A percentile compares a stretch with the other conserved stretches of the same genome.
Evolutionary conservation across 2,113 vertebrate species (phyloP).

Genomic region (Cervus canadensis): DNA sequence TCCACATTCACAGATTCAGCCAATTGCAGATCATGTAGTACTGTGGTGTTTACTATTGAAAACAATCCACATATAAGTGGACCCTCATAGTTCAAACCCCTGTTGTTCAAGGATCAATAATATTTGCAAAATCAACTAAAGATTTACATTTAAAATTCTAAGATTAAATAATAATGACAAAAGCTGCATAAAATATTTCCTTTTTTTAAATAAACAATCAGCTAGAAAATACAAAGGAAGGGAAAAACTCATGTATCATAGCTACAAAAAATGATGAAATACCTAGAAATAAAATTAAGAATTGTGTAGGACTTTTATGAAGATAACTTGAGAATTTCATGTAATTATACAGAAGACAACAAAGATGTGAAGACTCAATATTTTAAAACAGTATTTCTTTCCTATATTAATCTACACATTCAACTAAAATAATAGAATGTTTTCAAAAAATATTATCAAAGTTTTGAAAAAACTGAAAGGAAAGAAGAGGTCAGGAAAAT

Average conservation of each 20-base stretch:
- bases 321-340: slow-evolving; percentile 3
- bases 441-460: background rate
- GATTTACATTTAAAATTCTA: background rate
- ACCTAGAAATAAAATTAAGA: background rate
- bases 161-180: background rate
- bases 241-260: background rate
- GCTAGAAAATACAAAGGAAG: background rate
- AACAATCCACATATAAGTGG: background rate
- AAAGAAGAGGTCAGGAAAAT: background rate
- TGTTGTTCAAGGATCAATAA: background rate
- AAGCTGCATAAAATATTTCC: background rate
- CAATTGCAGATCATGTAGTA: background rate
- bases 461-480: background rate
- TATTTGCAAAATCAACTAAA: background rate
- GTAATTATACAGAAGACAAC: background rate
- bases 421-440: background rate
- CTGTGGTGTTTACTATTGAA: background rate
- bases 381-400: slow-evolving; percentile 35
- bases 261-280: background rate
- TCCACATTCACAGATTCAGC: background rate
- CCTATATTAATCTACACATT: background rate
- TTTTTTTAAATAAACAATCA: background rate
- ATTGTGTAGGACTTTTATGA: background rate
- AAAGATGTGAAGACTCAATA: background rate
- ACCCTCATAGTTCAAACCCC: background rate